Percentiles rank a stretch among this genome's conserved stretches.
Evolutionary conservation across 2,113 vertebrate genomes (phyloP).

Genomic region (Scolopax mira): DNA sequence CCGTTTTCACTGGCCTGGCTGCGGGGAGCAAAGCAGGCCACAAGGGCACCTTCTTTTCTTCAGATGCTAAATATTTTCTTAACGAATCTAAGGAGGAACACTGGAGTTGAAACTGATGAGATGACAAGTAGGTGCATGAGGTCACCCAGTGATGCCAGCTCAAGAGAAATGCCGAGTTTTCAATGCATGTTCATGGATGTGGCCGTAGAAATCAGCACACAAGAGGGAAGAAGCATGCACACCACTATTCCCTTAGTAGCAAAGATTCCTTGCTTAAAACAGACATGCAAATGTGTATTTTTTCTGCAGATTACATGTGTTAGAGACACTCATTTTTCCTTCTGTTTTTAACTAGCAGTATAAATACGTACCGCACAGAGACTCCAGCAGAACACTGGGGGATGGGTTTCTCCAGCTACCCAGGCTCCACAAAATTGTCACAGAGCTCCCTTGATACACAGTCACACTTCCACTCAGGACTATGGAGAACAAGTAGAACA

Average conservation of each 20-base stretch:
- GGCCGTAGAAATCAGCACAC: not conserved
- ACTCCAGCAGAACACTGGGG: not conserved
- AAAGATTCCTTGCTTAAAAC: not conserved
- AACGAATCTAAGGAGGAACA: slow-evolving; percentile 27
- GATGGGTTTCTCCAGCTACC: not conserved
- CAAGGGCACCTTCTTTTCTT: slow-evolving; percentile 8
- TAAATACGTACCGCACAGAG: not conserved
- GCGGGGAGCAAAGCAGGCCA: not conserved
- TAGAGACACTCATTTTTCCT: slow-evolving; percentile 19
- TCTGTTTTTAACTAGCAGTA: slow-evolving; percentile 36
- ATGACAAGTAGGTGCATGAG: slow-evolving; percentile 13
- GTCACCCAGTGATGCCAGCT: not conserved
- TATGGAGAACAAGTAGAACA: slow-evolving; percentile 15
- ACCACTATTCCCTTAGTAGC: not conserved
- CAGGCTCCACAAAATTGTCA: slow-evolving; percentile 1
- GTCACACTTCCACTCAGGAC: not conserved
- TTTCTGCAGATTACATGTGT: slow-evolving; percentile 20
- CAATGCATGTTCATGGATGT: not conserved
- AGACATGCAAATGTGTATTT: slow-evolving; percentile 14
- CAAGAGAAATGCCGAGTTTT: not conserved
- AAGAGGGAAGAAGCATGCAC: not conserved
- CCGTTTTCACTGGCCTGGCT: not conserved
- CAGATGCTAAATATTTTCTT: slow-evolving; percentile 26
- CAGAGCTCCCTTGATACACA: not conserved
- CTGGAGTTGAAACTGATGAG: slow-evolving; percentile 13